A percentile compares a stretch with the other conserved stretches of the same genome.
These are phyloP conservation scores for Oedothorax gibbosus DNA, from an alignment of 1,140 invertebrate genomes.

Conservation along the genomic window DNA sequence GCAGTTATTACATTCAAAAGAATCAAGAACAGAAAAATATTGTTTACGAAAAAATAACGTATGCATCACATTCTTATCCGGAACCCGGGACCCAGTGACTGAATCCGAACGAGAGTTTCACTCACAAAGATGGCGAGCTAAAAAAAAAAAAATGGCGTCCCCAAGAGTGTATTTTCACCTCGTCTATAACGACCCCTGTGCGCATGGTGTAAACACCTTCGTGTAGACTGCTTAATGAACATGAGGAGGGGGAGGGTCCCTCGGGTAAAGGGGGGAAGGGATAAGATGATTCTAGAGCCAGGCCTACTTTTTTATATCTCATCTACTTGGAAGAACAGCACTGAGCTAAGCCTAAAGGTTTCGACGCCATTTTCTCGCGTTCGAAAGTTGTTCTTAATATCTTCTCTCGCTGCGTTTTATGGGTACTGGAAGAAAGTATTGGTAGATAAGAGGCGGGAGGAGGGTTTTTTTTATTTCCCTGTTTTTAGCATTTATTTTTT, in stretches of 20 bases:
- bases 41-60: too few relatives aligned
- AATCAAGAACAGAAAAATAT: too few relatives aligned
- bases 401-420: slow-evolving; percentile 44
- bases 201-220: slow-evolving; percentile 56
- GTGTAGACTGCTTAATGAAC: slow-evolving; percentile 55
- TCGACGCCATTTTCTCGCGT: slow-evolving; percentile 51
- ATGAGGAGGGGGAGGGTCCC: slow-evolving; percentile 43
- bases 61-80: too few relatives aligned
- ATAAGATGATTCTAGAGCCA: slow-evolving; percentile 52
- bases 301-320: slow-evolving; percentile 44
- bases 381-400: slow-evolving; percentile 51
- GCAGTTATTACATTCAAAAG: too few relatives aligned
- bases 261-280: slow-evolving; percentile 50
- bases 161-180: slow-evolving; percentile 53
- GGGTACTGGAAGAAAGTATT: slow-evolving; percentile 40
- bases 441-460: slow-evolving; percentile 36
- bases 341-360: slow-evolving; percentile 52
- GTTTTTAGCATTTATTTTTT: slow-evolving; percentile 20
- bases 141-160: slow-evolving; percentile 46
- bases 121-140: slow-evolving; percentile 6
- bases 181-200: slow-evolving; percentile 40
- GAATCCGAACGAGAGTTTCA: slow-evolving; percentile 3
- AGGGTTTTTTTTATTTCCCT: slow-evolving; percentile 25
- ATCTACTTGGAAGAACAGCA: slow-evolving; percentile 12
- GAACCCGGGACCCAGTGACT: not conserved